Evolutionary conservation across 1,140 invertebrate genomes (phyloP).

Genomic region (Fragariocoptes setiger): DNA sequence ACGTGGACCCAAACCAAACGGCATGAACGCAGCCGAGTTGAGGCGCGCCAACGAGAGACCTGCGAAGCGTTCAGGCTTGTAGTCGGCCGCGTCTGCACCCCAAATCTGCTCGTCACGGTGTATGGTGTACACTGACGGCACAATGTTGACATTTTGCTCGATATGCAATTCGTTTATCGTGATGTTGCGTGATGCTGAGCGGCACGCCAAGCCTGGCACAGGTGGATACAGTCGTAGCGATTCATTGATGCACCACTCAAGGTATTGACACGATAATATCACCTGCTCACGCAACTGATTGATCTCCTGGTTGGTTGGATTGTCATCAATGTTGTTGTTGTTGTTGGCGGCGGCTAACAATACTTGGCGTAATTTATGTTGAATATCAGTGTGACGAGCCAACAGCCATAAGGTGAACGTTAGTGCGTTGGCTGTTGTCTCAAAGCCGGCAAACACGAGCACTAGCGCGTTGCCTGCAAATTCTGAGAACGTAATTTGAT

Average conservation of each 20-base stretch:
- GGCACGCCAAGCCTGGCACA: neutral
- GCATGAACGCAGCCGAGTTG: neutral
- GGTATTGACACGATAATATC: slow-evolving; percentile 1
- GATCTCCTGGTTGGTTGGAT: neutral
- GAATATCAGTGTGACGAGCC: slow-evolving; percentile 17
- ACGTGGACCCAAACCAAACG: neutral
- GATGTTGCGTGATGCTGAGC: neutral
- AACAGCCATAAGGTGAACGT: slow-evolving; percentile 16
- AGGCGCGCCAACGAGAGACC: neutral
- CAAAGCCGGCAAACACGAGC: slow-evolving; percentile 19
- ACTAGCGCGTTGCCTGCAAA: slow-evolving; percentile 15
- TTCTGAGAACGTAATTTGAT: slow-evolving; percentile 11
- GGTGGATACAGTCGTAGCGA: slow-evolving; percentile 1
- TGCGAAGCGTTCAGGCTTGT: neutral
- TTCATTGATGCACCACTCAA: neutral
- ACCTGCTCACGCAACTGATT: neutral
- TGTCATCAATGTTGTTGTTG: neutral
- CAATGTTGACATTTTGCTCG: neutral
- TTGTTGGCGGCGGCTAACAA: slow-evolving; percentile 9
- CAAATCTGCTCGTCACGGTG: neutral
- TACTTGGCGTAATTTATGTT: slow-evolving; percentile 17
- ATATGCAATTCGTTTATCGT: neutral
- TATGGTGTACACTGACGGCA: neutral
- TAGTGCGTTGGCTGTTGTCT: slow-evolving; percentile 18
- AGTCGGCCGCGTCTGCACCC: neutral